These are phyloP conservation scores for Malurus melanocephalus DNA, from an alignment of 2,113 vertebrate genomes.

Conservation along the genomic window DNA sequence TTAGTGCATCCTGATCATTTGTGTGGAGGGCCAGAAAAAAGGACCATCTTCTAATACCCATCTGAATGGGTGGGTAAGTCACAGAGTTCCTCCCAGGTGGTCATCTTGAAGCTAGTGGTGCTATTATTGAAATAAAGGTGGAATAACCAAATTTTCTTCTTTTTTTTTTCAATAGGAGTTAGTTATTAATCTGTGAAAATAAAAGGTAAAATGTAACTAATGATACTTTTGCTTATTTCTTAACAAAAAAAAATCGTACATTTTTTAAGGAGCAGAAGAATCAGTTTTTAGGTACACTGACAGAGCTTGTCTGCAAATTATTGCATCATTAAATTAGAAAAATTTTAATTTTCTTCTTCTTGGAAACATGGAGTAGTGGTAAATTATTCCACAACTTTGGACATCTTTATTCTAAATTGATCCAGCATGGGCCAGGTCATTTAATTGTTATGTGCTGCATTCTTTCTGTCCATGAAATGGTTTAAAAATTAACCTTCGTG, in stretches of 20 bases:
- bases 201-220: neutral
- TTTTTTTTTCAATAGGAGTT: neutral
- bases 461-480: neutral
- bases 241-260: neutral
- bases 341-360: neutral
- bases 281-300: neutral
- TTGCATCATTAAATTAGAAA: neutral
- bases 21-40: neutral
- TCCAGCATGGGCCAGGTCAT: neutral
- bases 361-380: neutral
- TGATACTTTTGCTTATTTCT: neutral
- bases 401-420: neutral
- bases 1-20: neutral
- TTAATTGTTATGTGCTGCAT: neutral
- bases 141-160: neutral
- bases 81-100: neutral
- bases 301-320: neutral
- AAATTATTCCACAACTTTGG: neutral
- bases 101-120: neutral
- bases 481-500: slow-evolving; percentile 23
- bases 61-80: neutral
- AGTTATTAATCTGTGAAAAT: neutral
- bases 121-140: neutral
- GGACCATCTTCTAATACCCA: neutral
- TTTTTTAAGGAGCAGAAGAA: neutral